Conservation (phyloP, 2,797 vertebrate species). For the Ammospiza maritima region DNA sequence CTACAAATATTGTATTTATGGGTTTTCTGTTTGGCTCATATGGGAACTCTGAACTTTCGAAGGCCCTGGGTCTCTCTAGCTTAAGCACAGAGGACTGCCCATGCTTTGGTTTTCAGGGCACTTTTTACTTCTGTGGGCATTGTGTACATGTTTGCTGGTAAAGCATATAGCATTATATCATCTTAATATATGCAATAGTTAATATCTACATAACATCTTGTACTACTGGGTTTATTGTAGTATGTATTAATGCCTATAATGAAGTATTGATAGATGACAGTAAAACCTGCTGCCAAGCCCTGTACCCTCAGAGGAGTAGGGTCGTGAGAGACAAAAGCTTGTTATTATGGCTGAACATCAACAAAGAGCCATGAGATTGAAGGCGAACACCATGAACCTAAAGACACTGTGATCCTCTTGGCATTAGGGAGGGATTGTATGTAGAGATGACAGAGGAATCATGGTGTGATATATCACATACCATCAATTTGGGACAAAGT, state of each 20-base stretch:
- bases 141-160: background rate
- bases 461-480: background rate
- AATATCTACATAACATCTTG: background rate
- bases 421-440: background rate
- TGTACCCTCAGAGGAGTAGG: background rate
- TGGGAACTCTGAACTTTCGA: fast-evolving
- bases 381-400: background rate
- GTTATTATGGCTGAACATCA: background rate
- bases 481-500: background rate
- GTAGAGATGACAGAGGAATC: background rate
- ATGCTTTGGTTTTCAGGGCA: background rate
- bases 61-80: too few relatives aligned
- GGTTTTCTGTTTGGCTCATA: fast-evolving
- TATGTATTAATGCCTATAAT: background rate
- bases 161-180: fast-evolving
- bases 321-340: background rate
- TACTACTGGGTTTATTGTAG: background rate
- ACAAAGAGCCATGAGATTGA: background rate
- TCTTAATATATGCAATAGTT: background rate
- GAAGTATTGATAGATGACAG: background rate
- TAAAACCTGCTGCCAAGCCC: background rate
- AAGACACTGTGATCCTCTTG: background rate
- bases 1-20: background rate
- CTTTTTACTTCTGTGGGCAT: background rate
- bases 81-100: background rate